Evolutionary conservation across 2,113 vertebrate species (phyloP), one percentile per base, ranked within the genome.

Genomic region (Leptodactylus fuscus): DNA sequence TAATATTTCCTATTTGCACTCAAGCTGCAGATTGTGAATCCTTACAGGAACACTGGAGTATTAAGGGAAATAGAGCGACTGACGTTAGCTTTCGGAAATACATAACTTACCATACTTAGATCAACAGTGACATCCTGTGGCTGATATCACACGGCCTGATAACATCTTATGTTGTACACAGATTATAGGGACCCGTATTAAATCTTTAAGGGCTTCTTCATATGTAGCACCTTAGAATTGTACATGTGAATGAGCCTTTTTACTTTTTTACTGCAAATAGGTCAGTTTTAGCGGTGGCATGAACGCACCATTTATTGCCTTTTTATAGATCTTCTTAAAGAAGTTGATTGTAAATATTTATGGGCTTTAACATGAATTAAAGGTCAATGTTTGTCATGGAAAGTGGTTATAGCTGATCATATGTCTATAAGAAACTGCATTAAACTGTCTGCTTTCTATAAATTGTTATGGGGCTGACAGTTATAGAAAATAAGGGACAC

Each of bases 121-220:
- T 79, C 74, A 85, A 85, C 55, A 85, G 83, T 79, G 83, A 85
- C 83, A 77, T 77, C 83, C 48, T 29, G 83, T 85, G 83, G 83
- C 22, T 69, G 46, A 20, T 53, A 38, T 18, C 32, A 29, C 18
- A 55, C 38, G 27, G 8, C 60, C 32, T 38, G 34, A 69, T 34
- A 67, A 34, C 62, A 67, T 67, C 62, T 58, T 24, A 1, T 58
- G 4, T 16, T 32, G 27, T 7, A 16, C n/a, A 29, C 16, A 32
- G 2, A 65, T 38, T 38, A 38, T 38, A 38, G 65, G 8, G 18
- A 32, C 8, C 16, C 22, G 32, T 69, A 67, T 9, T 13, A 22
- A 8, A 38, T 36, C n/a, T 62, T 13, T 62, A 62, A 13, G 24
- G 24, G 24, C 10, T 62, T 1, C 4, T 58, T 11, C 22, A 22